Base-by-base conservation (phyloP, 2,113 vertebrate genomes). In the Chaetorhynchus papuensis region DNA sequence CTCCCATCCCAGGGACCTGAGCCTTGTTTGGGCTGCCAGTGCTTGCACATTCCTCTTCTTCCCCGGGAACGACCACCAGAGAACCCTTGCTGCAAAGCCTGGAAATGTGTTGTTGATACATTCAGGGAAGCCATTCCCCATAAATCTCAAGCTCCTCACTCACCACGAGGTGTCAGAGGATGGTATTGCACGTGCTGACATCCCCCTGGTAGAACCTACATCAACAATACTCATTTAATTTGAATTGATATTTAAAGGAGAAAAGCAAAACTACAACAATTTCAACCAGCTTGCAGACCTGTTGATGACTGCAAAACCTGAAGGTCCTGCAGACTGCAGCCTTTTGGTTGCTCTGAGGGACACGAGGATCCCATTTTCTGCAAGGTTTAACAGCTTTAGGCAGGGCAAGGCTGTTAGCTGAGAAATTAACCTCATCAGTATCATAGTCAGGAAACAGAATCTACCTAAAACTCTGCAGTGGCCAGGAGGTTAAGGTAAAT, bases 271-370 rank as follows among this genome's bases (percentile, higher is more conserved):
- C 26, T 47, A 17, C 45, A 53, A 18, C 57, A 37, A n/a, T 90
- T 93, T 65, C 89, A 86, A 56, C 33, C 69, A 53, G 57, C n/a
- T 95, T 85, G 61, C 65, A 75, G 89, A 66, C 60, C 61, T 91
- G 61, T 30, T 90, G 79, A 57, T 60, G 84, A 57, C 65, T 84
- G 83, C 42, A 78, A 83, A 86, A 83, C 31, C 45, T 84, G 79
- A 45, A 41, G 52, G 23, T 42, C 33, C n/a, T 68, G 77, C 52
- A 27, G 13, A 4, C 26, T 33, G 39, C 27, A 63, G 63, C 56
- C 33, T 65, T n/a, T 52, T 53, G 31, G 31, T 61, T 20, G 21
- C 20, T 53, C 54, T 31, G 60, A 61, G 33, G 17, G 44, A 8
- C 10, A 20, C 0, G 4, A 70, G 60, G 31, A 50, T 50, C 42